A percentile compares a stretch with the other conserved stretches of the same genome.
These are phyloP conservation scores for Spermophilus dauricus DNA, from an alignment of 2,113 vertebrate species.

Conservation along the genomic window DNA sequence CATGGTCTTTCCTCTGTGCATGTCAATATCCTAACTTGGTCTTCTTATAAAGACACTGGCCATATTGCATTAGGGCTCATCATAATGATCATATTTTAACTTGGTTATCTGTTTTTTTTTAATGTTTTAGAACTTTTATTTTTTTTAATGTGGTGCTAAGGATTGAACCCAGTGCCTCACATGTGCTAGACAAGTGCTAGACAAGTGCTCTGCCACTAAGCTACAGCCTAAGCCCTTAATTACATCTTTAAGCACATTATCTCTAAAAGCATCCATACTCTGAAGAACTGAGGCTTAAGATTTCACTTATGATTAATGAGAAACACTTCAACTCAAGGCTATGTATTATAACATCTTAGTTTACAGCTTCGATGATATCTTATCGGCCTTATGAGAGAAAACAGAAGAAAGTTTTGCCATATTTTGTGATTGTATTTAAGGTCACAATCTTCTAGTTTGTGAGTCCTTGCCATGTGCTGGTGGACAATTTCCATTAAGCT, in stretches of 20 bases:
- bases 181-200: too few relatives aligned
- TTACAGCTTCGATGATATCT: rapidly evolving
- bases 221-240: too few relatives aligned
- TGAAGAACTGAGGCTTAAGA: not conserved
- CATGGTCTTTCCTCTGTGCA: rapidly evolving
- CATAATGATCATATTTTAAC: not conserved
- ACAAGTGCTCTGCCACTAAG: too few relatives aligned
- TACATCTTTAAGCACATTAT: not conserved
- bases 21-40: not conserved
- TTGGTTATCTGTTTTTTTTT: not conserved
- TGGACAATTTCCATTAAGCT: not conserved
- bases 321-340: not conserved
- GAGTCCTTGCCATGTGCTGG: not conserved
- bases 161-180: too few relatives aligned
- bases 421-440: not conserved
- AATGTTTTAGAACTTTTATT: too few relatives aligned
- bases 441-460: not conserved
- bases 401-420: not conserved
- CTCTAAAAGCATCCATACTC: not conserved
- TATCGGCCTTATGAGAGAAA: not conserved
- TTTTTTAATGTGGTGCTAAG: too few relatives aligned
- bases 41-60: not conserved
- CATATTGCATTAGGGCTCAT: not conserved
- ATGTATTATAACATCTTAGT: not conserved
- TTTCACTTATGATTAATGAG: not conserved